Conservation (phyloP, 1,140 invertebrate species). For the Brachionus koreanus region DNA sequence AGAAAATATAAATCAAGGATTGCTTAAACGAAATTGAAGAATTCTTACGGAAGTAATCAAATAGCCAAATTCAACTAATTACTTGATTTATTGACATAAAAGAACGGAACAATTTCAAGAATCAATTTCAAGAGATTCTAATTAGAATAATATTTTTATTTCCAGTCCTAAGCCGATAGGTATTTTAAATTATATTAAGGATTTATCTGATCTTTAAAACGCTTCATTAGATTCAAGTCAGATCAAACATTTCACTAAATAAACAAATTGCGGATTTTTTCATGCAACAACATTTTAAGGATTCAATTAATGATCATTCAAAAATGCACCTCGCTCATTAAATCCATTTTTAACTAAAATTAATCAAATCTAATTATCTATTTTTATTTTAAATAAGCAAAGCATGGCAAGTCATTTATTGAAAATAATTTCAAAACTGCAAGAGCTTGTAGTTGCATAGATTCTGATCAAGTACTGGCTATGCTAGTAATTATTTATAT, state of each 20-base stretch:
- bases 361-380: not conserved
- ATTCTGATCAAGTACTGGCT: not conserved
- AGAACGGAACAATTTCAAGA: not conserved
- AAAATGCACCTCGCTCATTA: too few species aligned
- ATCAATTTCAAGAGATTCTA: conserved; percentile 11
- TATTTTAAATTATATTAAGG: not conserved
- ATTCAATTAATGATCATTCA: conserved; percentile 10
- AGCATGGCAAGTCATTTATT: not conserved
- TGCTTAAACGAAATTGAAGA: conserved; percentile 1
- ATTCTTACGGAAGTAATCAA: conserved; percentile 14
- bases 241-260: not conserved
- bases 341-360: not conserved
- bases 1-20: not conserved
- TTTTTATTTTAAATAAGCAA: not conserved
- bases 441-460: not conserved
- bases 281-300: not conserved
- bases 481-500: not conserved
- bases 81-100: conserved; percentile 31
- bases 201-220: not conserved
- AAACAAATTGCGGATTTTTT: not conserved
- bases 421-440: not conserved
- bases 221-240: not conserved
- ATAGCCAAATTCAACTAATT: not conserved
- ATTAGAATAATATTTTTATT: not conserved
- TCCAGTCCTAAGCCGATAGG: not conserved